Conservation (phyloP, 2,888 invertebrate species). For the Balanococcus diminutus region DNA sequence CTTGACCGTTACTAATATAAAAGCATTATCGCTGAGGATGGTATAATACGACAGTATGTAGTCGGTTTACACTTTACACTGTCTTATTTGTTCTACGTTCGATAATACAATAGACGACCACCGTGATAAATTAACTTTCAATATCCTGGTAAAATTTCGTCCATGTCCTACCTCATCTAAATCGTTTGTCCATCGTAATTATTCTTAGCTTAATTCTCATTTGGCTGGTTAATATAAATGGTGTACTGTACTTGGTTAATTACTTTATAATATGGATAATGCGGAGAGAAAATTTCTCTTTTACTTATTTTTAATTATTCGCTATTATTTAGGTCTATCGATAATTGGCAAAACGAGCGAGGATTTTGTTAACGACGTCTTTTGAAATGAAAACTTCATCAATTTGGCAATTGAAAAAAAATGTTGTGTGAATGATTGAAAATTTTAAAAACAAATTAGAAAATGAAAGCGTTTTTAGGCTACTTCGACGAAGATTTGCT, state of each 20-base stretch:
- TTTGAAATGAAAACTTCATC: neutral
- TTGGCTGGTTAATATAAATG: neutral
- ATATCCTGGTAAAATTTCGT: conserved; percentile 11
- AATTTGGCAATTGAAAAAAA: neutral
- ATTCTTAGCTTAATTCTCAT: conserved; percentile 14
- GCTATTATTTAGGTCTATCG: neutral
- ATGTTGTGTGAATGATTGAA: no score
- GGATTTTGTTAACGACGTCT: neutral
- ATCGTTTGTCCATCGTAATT: conserved; percentile 22
- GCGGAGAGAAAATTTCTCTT: neutral
- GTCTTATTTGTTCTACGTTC: conserved; percentile 18
- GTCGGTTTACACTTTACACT: neutral
- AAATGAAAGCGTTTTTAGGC: neutral
- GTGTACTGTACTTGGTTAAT: neutral
- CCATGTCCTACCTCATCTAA: neutral
- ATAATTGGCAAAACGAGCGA: neutral
- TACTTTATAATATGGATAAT: neutral
- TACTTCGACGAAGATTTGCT: neutral
- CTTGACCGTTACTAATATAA: conserved; percentile 28
- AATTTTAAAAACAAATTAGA: neutral
- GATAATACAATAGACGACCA: neutral
- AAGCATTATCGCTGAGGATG: conserved; percentile 2
- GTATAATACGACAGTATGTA: neutral
- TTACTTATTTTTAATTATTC: neutral
- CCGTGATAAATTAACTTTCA: conserved; percentile 28